Base-by-base conservation (phyloP, 2,797 vertebrate genomes). In the Megalops cyprinoides region DNA sequence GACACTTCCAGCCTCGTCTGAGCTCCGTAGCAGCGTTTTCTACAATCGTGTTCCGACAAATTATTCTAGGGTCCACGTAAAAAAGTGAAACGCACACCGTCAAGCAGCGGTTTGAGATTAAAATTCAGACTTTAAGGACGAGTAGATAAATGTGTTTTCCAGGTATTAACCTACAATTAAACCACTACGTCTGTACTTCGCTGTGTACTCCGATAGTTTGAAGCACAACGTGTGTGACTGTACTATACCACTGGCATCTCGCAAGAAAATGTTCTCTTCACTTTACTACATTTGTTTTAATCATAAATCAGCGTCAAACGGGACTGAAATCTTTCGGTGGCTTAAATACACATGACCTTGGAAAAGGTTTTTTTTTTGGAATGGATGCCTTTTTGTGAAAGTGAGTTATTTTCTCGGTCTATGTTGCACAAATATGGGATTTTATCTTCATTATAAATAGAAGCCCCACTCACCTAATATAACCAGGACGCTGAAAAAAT, bases 401-500 rank as follows among this genome's bases (percentile, higher is more conserved):
- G 49, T 20, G 58, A 20, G 58, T 42, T 25, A 8, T 6, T 25
- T 49, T 65, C 46, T 51, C 14, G 23, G 42, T 48, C 20, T 37
- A 53, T 37, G 37, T 76, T 48, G 51, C 23, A 60, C 8, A 8
- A 39, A 69, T 18, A 69, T 39, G 15, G 5, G 6, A 69, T 69
- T 39, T 34, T 14, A 18, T 76, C 58, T 44, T 44, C n/a, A 9
- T n/a, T n/a, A 3, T 56, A 6, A 67, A 34, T 23, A 60, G 34
- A 12, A 69, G 20, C 18, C 39, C 37, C 69, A 88, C 88, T 88
- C 77, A 90, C 87, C 88, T 80, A 84, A 74, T 69, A 87, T 55
- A 79, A 88, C 58, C 56, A 90, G 77, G 76, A 88, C 77, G 76
- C 82, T 82, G 79, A 88, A 80, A 82, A 83, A 82, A 81, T 85